Evolutionary conservation across 2,113 vertebrate species (phyloP).

Genomic region (Larimichthys polyactis): DNA sequence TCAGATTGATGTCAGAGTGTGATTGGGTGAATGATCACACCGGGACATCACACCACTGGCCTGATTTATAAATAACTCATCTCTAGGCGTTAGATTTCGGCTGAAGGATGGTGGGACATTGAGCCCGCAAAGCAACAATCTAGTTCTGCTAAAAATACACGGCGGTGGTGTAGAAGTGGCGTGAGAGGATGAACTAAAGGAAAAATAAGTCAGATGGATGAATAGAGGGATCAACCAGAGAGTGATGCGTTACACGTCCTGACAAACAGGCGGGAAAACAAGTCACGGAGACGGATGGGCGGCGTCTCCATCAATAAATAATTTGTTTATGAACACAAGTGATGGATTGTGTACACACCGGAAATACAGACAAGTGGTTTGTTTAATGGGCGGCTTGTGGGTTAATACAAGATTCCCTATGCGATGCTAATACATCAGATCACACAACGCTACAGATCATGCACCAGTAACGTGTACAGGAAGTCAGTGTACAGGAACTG

Average conservation of each 20-base stretch:
- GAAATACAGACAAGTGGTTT: constrained; percentile 20
- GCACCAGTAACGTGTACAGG: constrained; percentile 51
- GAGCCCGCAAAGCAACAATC: constrained; percentile 56
- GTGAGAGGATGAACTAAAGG: constrained; percentile 43
- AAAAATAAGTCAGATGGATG: constrained; percentile 27
- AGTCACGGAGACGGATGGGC: constrained; percentile 13
- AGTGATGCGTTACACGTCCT: constrained; percentile 30
- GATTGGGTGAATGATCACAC: constrained; percentile 50
- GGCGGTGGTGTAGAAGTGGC: constrained; percentile 3
- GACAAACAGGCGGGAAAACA: constrained; percentile 26
- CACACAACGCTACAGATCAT: constrained; percentile 47
- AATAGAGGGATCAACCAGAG: constrained; percentile 17
- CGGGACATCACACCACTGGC: constrained; percentile 43
- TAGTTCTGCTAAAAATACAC: constrained; percentile 72
- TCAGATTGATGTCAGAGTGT: constrained; percentile 28
- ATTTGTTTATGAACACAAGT: background rate
- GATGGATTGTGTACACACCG: constrained; percentile 12
- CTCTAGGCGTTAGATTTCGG: constrained; percentile 53
- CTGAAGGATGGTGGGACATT: constrained; percentile 42
- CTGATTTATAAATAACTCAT: constrained; percentile 64
- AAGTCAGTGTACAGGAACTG: constrained; percentile 35
- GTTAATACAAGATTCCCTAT: constrained; percentile 37
- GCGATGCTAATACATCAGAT: constrained; percentile 28
- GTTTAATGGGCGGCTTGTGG: constrained; percentile 28
- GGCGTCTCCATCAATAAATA: constrained; percentile 34